These are phyloP conservation scores for Lepus townsendii DNA, from an alignment of 2,797 vertebrate genomes.

Conservation along the genomic window DNA sequence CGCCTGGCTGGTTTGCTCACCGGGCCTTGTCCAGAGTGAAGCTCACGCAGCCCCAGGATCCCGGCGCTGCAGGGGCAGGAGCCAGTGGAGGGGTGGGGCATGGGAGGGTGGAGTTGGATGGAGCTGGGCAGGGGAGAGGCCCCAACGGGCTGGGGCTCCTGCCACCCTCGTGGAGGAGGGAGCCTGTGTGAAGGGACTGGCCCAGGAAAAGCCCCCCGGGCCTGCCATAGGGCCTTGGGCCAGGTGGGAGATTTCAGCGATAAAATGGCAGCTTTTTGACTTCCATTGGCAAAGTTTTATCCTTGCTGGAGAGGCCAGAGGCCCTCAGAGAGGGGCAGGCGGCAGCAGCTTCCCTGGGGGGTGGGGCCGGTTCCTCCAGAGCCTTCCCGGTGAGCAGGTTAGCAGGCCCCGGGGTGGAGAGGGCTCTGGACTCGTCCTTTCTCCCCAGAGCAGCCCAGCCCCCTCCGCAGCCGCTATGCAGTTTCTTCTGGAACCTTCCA, in stretches of 20 bases:
- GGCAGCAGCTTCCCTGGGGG: neutral
- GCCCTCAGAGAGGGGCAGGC: neutral
- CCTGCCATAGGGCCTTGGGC: neutral
- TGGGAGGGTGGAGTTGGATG: neutral
- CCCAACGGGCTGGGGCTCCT: neutral
- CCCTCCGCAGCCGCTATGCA: neutral
- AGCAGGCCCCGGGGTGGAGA: neutral
- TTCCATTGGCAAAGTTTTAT: neutral
- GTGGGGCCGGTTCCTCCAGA: neutral
- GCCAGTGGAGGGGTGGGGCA: neutral
- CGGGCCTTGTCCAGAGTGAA: neutral
- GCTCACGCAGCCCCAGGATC: neutral
- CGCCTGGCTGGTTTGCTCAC: neutral
- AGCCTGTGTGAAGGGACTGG: neutral
- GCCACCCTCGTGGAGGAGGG: too few species aligned
- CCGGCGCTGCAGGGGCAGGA: neutral
- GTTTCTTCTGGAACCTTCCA: slow-evolving; percentile 71
- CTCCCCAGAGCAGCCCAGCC: neutral
- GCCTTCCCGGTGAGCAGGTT: neutral
- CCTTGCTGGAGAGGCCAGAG: neutral
- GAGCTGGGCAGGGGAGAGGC: neutral
- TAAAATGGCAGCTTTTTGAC: neutral
- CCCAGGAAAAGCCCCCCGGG: neutral
- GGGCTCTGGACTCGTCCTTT: neutral
- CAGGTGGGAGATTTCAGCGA: neutral